Evolutionary conservation across 2,888 invertebrate species (phyloP), one percentile per base, ranked within the genome.

Genomic region (Sinodicranocentrus sp.): DNA sequence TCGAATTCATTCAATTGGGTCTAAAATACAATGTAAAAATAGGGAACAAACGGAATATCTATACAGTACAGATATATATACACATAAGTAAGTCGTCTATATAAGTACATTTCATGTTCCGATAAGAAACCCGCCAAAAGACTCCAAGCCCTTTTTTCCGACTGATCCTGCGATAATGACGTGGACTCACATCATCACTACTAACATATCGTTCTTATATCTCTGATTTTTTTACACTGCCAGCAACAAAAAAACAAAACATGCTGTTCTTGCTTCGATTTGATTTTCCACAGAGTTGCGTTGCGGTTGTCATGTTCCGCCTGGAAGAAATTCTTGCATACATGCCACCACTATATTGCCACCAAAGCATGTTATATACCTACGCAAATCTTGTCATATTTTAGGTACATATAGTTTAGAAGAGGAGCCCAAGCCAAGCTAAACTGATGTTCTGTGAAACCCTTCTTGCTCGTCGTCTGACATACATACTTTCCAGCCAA

Each of bases 101-200:
- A 57, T 25, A 25, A 54, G 23, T 15, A 54, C 25, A 25, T 10
- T 3, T 19, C 8, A 15, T 61, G 25, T 73, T 21, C 39, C 21
- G 61, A n/a, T 43, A 21, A n/a, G n/a, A n/a, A n/a, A n/a, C n/a
- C n/a, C n/a, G n/a, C n/a, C n/a, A n/a, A n/a, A n/a, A n/a, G n/a
- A n/a, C n/a, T n/a, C n/a, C n/a, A n/a, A n/a, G n/a, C n/a, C n/a
- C n/a, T n/a, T n/a, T n/a, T n/a, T n/a, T n/a, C 61, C 28, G n/a
- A 61, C 61, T 73, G 59, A 73, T 73, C 44, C 57, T 71, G 25
- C 61, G 57, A 75, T 75, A 75, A 75, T 75, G 75, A 75, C 48
- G 48, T 23, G 28, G n/a, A 44, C 48, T 48, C 75, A 52, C 61
- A 75, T 61, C 59, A 48, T 61, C 61, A 73, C 48, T 48, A 52